Evolutionary conservation across 2,888 invertebrate genomes (phyloP), one percentile per base, ranked within the genome.

Genomic region (Drosophila nr. perissopoda): DNA sequence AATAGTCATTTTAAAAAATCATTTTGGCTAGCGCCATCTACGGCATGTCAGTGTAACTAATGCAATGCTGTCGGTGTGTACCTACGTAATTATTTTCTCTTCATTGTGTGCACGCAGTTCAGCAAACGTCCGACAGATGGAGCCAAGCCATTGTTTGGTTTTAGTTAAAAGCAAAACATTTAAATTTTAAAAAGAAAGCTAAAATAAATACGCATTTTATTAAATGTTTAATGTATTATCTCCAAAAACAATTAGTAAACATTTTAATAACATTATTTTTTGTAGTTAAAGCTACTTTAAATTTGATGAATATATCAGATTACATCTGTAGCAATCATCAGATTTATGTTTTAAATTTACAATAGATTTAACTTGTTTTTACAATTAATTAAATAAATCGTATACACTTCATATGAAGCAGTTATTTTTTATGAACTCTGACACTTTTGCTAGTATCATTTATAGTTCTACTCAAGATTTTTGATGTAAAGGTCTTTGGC

Each of bases 401-500:
- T 2, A 8, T 8, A 16, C 1, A 8, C 8, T 48, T 16, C 5
- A 49, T 10, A 18, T n/a, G 0, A 16, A 38, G 31, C 6, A 16
- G 27, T 27, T 51, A 2, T 13, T 18, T 2, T 25, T 3, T 31
- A 27, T 16, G n/a, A 70, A 56, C 36, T 49, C 29, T 27, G 53
- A 13, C 61, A 54, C 34, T 54, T 52, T 56, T 54, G 3, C 27
- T 13, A 27, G 13, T n/a, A 46, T 6, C 25, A 29, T 10, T 42
- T 61, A 42, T 18, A 25, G 11, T 10, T 48, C 18, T 42, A 46
- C 51, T 53, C n/a, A 36, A 29, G 13, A 33, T 49, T 46, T 21
- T 4, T 18, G 13, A 25, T 40, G 33, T 21, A 56, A 59, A 80
- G 68, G 71, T 79, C 79, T 79, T 74, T 33, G 53, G 49, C 48